Percentiles rank a stretch among this genome's conserved stretches.
These are phyloP conservation scores for Ctena decussata DNA, from an alignment of 2,888 invertebrate species.

Conservation along the genomic window DNA sequence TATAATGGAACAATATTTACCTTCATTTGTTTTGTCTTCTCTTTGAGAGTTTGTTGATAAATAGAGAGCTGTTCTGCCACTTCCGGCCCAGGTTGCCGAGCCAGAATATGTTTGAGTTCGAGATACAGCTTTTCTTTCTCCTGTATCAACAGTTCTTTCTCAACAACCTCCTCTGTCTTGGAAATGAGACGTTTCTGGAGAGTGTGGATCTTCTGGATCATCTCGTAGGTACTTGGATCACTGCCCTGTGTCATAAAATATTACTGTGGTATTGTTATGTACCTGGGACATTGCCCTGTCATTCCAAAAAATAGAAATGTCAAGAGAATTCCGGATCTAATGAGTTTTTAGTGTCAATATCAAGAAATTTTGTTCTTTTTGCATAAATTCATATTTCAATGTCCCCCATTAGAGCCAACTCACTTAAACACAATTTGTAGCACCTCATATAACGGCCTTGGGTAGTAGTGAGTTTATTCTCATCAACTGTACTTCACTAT, in stretches of 20 bases:
- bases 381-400: too few relatives aligned
- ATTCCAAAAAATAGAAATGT: too few relatives aligned
- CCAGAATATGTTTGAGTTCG: constrained; percentile 91
- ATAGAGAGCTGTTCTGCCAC: constrained; percentile 89
- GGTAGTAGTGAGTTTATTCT: too few relatives aligned
- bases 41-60: constrained; percentile 87
- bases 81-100: constrained; percentile 92
- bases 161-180: constrained; percentile 89
- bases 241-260: constrained; percentile 89
- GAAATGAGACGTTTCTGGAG: constrained; percentile 93
- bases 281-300: too few relatives aligned
- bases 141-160: constrained; percentile 90
- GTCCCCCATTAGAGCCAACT: too few relatives aligned
- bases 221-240: constrained; percentile 93
- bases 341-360: too few relatives aligned
- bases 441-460: too few relatives aligned
- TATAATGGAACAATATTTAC: constrained; percentile 69
- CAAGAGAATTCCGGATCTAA: too few relatives aligned
- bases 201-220: constrained; percentile 93
- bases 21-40: constrained; percentile 87
- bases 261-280: too few relatives aligned
- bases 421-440: too few relatives aligned
- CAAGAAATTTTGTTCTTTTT: too few relatives aligned
- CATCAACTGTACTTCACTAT: too few relatives aligned
- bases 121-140: constrained; percentile 91